Evolutionary conservation across 2,888 invertebrate species (phyloP), one percentile per base, ranked within the genome.

Genomic region (Stictocephala bisonia): DNA sequence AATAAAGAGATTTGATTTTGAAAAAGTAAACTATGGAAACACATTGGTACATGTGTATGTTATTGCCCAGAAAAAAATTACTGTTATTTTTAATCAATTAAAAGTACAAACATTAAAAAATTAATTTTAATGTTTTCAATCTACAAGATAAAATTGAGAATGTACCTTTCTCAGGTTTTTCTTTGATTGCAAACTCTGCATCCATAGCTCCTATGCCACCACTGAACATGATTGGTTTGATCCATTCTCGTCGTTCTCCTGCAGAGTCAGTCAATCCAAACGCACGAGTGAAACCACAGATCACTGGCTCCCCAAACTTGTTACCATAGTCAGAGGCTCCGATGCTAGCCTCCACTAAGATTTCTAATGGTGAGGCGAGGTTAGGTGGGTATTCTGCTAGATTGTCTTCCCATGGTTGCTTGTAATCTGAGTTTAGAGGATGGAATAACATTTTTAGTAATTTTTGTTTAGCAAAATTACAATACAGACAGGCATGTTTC

Each of bases 241-340:
- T 93, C 87, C 94, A 99, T 84, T 99, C 99, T 71, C 93, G 90
- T 72, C 97, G 87, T 76, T 90, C 87, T 15, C 88, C 88, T 27
- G 86, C 85, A 0, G 86, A 86, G 80, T 92, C 89, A 22, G 86
- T 85, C 82, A 94, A 85, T 0, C 98, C 98, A 83, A 95, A 99
- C 0, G 97, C 93, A 70, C 97, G 89, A 0, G 93, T 92, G 83
- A 98, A 99, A 4, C 99, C 99, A 81, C 88, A 85, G 76, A 99
- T 89, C 0, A 99, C 88, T 0, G 99, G 99, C 83, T 99, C 99
- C 0, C 98, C 99, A 85, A 99, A 99, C 86, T 99, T 99, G 84
- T 99, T 99, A 6, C 99, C 99, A 84, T 99, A 99, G 84, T 99
- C 99, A 0, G 97, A 97, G 2, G 98, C 99, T 1, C 99, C 99